Conservation (phyloP, 2,888 invertebrate species). For the Trachelus iudaicus region DNA sequence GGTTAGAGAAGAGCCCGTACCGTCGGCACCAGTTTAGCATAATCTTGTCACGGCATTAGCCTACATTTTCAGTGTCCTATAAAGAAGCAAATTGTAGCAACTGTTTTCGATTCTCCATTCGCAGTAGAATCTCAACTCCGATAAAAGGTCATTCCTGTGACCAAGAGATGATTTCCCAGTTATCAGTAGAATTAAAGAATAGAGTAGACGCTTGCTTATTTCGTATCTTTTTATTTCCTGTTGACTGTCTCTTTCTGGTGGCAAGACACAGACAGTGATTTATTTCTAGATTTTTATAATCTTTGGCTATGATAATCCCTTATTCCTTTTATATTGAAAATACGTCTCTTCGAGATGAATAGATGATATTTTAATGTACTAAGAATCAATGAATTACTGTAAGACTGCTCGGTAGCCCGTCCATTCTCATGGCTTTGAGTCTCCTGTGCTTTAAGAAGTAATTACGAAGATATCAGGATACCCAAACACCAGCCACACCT, state of each 20-base stretch:
- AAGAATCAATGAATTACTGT: background rate
- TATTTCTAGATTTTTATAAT: background rate
- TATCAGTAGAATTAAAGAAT: background rate
- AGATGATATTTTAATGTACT: background rate
- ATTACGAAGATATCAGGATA: background rate
- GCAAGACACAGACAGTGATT: background rate
- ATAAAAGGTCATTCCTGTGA: background rate
- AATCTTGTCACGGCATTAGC: slow-evolving; percentile 22
- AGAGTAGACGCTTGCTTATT: background rate
- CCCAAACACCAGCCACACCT: too few relatives aligned
- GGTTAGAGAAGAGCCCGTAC: slow-evolving; percentile 18
- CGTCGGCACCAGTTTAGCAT: background rate
- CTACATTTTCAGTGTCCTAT: slow-evolving; percentile 2
- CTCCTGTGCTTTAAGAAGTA: background rate
- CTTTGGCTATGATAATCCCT: background rate
- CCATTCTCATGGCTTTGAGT: background rate
- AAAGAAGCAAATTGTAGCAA: background rate
- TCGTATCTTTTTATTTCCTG: background rate
- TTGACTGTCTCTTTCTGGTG: background rate
- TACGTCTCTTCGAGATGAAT: background rate
- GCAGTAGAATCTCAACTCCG: background rate
- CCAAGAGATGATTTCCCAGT: background rate
- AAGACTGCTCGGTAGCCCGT: background rate
- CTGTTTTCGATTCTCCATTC: background rate
- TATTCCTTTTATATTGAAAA: background rate